Evolutionary conservation across 2,113 vertebrate genomes (phyloP).

Genomic region (Micronycteris hirsuta): DNA sequence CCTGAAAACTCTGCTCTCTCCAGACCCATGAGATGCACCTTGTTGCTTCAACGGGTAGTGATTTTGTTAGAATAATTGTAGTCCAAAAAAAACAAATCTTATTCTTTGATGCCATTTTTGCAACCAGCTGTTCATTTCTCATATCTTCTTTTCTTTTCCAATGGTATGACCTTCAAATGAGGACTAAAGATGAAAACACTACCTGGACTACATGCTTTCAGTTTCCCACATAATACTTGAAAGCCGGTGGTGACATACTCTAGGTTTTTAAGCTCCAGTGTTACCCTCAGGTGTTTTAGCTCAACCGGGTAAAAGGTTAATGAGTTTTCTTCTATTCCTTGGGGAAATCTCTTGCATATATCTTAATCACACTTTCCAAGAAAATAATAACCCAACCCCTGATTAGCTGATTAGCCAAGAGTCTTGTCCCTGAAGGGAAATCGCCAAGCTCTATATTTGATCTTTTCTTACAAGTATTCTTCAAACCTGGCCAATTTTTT

Average conservation of each 20-base stretch:
- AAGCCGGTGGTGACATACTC: not conserved
- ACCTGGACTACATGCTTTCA: conserved; percentile 36
- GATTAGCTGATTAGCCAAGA: not conserved
- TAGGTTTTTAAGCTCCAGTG: not conserved
- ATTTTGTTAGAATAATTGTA: conserved; percentile 24
- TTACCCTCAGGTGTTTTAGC: not conserved
- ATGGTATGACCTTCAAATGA: conserved; percentile 46
- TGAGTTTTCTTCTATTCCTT: not conserved
- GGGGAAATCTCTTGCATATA: not conserved
- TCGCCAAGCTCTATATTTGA: not conserved
- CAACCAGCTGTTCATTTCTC: conserved; percentile 58
- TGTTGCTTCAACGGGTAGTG: not conserved
- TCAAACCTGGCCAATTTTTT: not conserved
- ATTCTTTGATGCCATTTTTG: conserved; percentile 23
- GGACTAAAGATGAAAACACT: conserved; percentile 33
- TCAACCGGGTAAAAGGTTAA: not conserved
- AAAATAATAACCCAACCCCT: not conserved
- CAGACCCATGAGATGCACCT: not conserved
- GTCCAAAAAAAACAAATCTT: not conserved
- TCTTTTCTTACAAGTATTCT: not conserved
- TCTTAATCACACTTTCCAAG: not conserved
- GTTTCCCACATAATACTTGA: not conserved
- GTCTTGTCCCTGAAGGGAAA: not conserved
- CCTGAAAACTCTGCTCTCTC: not conserved
- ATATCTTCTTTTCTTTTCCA: conserved; percentile 36